Evolutionary conservation across 2,113 vertebrate species (phyloP), one percentile per base, ranked within the genome.

Genomic region (Aldabrachelys gigantea): DNA sequence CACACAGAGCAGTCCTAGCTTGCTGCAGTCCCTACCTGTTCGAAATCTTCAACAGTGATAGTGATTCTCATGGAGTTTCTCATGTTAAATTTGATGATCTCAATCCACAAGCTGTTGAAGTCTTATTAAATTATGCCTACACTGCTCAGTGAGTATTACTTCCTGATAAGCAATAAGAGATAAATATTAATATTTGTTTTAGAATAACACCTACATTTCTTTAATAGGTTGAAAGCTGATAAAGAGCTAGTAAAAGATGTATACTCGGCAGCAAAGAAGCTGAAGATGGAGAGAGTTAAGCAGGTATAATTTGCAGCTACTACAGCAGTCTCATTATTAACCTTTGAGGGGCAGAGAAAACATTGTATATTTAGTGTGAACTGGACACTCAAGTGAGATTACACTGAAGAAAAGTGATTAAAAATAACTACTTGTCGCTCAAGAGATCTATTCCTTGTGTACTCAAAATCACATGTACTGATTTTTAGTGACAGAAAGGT

Each of bases 11-110:
- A 1, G 99, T 99, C 13, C 98, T 99, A 96, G 99, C 99, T 35
- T 99, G 99, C 98, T 99, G 99, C 98, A 99, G 99, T 95, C 99
- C 99, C 44, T 99, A 99, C 97, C 97, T 99, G 97, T 99, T 99
- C 93, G 99, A 99, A 98, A 99, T 99, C 98, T 99, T 99, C 96
- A 99, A 99, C 89, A 99, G 98, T 82, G 99, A 99, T 80, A 98
- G 98, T 1, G 99, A 99, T 97, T 98, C 99, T 92, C 99, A 99
- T 3, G 99, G 99, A 75, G 95, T 99, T 96, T 99, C 99, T 25
- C 99, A 99, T 75, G 99, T 99, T 92, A 99, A 99, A 94, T 99
- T 99, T n/a, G 99, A 99, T 95, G 99, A 99, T 98, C 98, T 99
- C 98, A 99, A 99, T 93, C 99, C 99, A 53, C 99, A 99, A 93